Base-by-base conservation (phyloP, 2,113 vertebrate genomes). In the Cygnus buccinator region DNA sequence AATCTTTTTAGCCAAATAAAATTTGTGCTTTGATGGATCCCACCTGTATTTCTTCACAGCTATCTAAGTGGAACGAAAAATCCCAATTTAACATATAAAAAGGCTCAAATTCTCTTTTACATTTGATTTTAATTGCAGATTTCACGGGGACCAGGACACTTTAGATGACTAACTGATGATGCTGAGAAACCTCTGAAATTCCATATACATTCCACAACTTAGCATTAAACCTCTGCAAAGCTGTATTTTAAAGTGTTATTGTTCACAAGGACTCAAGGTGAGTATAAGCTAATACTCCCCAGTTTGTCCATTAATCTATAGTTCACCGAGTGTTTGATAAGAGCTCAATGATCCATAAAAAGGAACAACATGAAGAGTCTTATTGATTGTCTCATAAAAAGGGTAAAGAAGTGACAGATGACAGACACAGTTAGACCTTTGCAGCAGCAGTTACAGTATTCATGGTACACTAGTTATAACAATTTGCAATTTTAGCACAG, bases 41-140 rank as follows among this genome's bases (percentile, higher is more conserved):
- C 62, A 72, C 61, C 89, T 96, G 61, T 93, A 92, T 93, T 94
- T 90, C 67, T 77, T 57, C 75, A 35, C 46, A 66, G 54, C 83
- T 48, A 22, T 87, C 26, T 79, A 94, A 72, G 11, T 35, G 28
- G 35, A 97, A 93, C 71, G 43, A 84, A 84, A 74, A 90, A 89
- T 68, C 61, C 59, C 59, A 61, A 70, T 9, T 97, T 97, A 72
- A 44, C 46, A 90, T 87, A 86, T 87, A 94, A 97, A 96, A 95
- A 39, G 35, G 75, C 43, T 87, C 84, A 52, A 82, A 87, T 43
- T 89, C 46, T 89, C 23, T 77, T 90, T 90, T 96, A 7, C 67
- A 87, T 93, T 92, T 37, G 8, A 93, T 96, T 97, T 75, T 93
- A 96, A 95, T 92, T 95, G 58, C 54, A 95, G 67, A 94, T 94